These are phyloP conservation scores for Cacoxenus indagator DNA, from an alignment of 2,888 invertebrate genomes.

Conservation along the genomic window DNA sequence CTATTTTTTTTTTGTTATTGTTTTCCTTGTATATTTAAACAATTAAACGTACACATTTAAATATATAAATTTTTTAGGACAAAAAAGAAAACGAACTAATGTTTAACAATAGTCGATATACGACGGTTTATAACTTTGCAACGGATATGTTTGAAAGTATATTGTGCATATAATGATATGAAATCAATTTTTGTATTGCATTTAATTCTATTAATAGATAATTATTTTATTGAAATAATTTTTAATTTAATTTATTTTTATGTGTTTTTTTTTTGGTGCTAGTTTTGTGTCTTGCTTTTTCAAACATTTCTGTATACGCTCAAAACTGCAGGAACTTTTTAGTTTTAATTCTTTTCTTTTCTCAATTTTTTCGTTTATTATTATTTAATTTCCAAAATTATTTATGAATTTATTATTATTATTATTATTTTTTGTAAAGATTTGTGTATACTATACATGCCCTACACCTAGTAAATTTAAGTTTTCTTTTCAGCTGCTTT, in stretches of 20 bases:
- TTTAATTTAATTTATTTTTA: slow-evolving; percentile 27
- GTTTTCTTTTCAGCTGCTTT: slow-evolving; percentile 26
- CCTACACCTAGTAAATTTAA: slow-evolving; percentile 31
- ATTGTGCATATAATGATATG: slow-evolving; percentile 11
- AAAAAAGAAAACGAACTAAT: slow-evolving; percentile 13
- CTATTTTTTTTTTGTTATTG: background rate
- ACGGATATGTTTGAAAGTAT: slow-evolving; percentile 18
- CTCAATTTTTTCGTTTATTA: slow-evolving; percentile 37
- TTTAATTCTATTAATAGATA: background rate
- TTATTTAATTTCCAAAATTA: slow-evolving; percentile 29
- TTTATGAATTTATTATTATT: background rate
- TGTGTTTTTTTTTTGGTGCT: slow-evolving; percentile 23
- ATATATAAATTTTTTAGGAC: background rate
- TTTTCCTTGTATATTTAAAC: background rate
- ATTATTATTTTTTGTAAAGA: background rate
- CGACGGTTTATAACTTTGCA: slow-evolving; percentile 4
- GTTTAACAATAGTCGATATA: slow-evolving; percentile 12
- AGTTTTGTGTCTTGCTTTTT: slow-evolving; percentile 29
- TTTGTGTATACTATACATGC: slow-evolving; percentile 41
- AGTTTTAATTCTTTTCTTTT: slow-evolving; percentile 33
- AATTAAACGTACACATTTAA: background rate
- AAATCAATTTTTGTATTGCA: slow-evolving; percentile 12
- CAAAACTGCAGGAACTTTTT: slow-evolving; percentile 58
- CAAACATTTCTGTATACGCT: slow-evolving; percentile 43
- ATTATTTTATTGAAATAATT: background rate